phyloP scores from a whole-genome alignment of 35 echinoderm and acorn worm genomes.

The Stichopus chloronotus region DNA sequence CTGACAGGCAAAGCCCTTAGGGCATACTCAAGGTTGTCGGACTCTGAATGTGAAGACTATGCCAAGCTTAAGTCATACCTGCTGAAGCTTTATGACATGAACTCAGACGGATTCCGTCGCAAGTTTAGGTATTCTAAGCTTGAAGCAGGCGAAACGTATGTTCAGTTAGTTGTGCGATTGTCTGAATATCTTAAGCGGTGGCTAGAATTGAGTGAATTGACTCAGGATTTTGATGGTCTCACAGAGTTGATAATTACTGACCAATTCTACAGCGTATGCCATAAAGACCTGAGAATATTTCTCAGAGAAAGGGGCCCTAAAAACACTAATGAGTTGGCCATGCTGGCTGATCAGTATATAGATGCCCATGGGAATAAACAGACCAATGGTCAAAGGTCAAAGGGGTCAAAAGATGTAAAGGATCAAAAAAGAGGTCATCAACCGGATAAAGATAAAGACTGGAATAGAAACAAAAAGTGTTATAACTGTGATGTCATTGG shows the following conservation, averaged over 20 bases:
- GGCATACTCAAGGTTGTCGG: constrained; percentile 62
- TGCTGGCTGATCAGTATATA: constrained; percentile 8
- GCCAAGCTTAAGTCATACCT: constrained; percentile 54
- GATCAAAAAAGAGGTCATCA: not conserved
- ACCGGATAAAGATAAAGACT: constrained; percentile 1
- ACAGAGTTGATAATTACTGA: not conserved
- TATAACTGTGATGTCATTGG: constrained; percentile 60
- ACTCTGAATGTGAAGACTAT: constrained; percentile 62
- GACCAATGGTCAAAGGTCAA: not conserved
- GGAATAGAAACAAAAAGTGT: constrained; percentile 36
- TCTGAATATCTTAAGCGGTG: not conserved
- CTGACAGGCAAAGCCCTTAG: constrained; percentile 73
- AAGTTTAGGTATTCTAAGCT: constrained; percentile 62
- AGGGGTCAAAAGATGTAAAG: not conserved
- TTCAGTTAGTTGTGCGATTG: not conserved
- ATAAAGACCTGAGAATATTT: not conserved
- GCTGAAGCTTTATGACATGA: constrained; percentile 64
- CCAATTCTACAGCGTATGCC: not conserved
- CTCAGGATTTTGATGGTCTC: not conserved
- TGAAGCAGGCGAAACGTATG: not conserved
- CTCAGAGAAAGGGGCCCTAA: not conserved
- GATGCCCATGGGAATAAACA: not conserved
- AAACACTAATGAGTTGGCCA: not conserved
- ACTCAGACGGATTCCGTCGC: constrained; percentile 58
- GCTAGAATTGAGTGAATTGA: not conserved